Evolutionary conservation across 2,888 invertebrate genomes (phyloP).

Genomic region (Lasioglossum lativentre): DNA sequence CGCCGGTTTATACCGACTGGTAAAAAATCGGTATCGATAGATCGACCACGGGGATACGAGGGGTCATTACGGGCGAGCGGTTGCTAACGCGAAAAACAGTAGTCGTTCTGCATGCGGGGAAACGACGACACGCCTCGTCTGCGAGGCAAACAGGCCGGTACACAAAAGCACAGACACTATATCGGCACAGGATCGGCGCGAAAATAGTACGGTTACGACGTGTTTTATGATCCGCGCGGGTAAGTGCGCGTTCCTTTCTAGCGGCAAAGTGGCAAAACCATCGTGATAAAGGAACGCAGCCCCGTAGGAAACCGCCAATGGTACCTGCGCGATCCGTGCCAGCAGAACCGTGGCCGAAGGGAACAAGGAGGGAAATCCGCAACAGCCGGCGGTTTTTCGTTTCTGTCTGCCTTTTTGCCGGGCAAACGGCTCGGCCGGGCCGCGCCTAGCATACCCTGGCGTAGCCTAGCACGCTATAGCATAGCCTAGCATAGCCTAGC

Average conservation of each 20-base stretch:
- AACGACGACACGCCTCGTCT: constrained; percentile 56
- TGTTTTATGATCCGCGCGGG: constrained; percentile 74
- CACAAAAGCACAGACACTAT: constrained; percentile 17
- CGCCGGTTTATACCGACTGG: constrained; percentile 24
- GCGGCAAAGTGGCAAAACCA: constrained; percentile 75
- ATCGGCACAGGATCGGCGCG: constrained; percentile 50
- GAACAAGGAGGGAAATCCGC: constrained; percentile 61
- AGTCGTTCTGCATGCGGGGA: constrained; percentile 24
- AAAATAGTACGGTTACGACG: constrained; percentile 67
- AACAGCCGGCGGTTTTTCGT: constrained; percentile 47
- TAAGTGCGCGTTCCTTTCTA: constrained; percentile 73
- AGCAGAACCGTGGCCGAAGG: constrained; percentile 15
- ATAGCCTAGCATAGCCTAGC: constrained; percentile 22
- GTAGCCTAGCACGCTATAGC: constrained; percentile 14
- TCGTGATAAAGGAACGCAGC: constrained; percentile 72
- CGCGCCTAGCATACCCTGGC: constrained; percentile 20
- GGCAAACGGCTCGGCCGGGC: constrained; percentile 31
- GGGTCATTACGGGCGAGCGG: constrained; percentile 17
- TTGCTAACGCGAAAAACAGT: constrained; percentile 48
- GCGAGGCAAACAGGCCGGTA: constrained; percentile 13
- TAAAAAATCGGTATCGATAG: constrained; percentile 9
- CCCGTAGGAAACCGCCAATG: constrained; percentile 54
- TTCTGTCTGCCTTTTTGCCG: constrained; percentile 33
- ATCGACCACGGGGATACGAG: constrained; percentile 17
- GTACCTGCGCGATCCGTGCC: constrained; percentile 34